Conservation (phyloP, 2,113 vertebrate genomes). For the Mastomys coucha region DNA sequence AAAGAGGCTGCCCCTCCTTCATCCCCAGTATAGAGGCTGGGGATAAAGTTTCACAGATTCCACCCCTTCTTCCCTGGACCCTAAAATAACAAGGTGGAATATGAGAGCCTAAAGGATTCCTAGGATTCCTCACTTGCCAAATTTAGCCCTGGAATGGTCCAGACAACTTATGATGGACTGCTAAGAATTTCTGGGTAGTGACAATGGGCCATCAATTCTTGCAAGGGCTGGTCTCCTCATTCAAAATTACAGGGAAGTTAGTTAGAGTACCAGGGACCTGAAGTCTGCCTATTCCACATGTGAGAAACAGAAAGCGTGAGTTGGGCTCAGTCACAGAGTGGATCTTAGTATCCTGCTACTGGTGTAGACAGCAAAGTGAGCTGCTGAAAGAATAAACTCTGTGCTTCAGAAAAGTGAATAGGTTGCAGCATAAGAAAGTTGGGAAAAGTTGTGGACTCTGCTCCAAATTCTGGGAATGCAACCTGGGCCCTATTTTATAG, state of each 20-base stretch:
- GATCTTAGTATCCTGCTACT: no score
- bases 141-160: constrained; percentile 66
- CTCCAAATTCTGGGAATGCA: not conserved
- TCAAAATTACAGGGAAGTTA: not conserved
- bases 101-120: constrained; percentile 70
- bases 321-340: not conserved
- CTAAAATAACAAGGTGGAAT: constrained; percentile 68
- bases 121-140: constrained; percentile 58
- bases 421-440: not conserved
- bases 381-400: not conserved
- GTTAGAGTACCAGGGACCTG: not conserved
- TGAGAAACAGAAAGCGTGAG: not conserved
- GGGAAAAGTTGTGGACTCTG: not conserved
- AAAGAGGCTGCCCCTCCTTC: not conserved
- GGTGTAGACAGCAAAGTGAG: not conserved
- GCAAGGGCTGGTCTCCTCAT: not conserved
- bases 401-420: not conserved
- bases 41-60: constrained; percentile 55
- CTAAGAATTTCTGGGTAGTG: constrained; percentile 45
- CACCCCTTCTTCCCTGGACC: not conserved
- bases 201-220: not conserved
- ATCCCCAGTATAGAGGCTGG: not conserved
- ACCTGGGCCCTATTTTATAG: not conserved
- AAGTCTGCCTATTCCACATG: not conserved
- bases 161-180: not conserved